These are phyloP conservation scores for Alethe castanea DNA, from an alignment of 2,113 vertebrate species.

Conservation along the genomic window DNA sequence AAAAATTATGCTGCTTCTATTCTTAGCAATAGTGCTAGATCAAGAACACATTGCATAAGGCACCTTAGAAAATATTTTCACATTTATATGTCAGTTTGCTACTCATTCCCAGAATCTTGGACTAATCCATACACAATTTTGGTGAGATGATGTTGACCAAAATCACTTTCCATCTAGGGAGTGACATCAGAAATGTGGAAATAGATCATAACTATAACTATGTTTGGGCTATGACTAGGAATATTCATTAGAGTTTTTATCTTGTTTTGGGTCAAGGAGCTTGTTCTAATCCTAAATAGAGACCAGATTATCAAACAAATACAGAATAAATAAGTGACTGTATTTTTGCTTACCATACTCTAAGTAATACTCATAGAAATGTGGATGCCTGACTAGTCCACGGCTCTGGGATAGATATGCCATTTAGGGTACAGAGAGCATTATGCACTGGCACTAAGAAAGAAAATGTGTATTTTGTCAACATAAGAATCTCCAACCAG, in stretches of 20 bases:
- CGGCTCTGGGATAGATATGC: background rate
- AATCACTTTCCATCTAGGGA: background rate
- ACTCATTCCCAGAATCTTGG: background rate
- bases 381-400: background rate
- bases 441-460: background rate
- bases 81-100: background rate
- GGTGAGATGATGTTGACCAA: background rate
- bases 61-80: background rate
- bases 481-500: background rate
- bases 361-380: background rate
- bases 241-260: background rate
- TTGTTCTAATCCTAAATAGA: background rate
- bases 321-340: background rate
- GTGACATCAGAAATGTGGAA: background rate
- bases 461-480: background rate
- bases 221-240: background rate
- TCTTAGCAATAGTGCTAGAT: background rate
- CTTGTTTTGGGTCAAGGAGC: background rate
- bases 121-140: background rate
- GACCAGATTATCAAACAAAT: background rate
- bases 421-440: background rate
- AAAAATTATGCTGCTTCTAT: background rate
- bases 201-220: background rate
- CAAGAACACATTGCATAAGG: background rate
- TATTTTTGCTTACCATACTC: background rate